Evolutionary conservation across 64 coral and sea anemone genomes (phyloP).

Genomic region (Actinia equina): DNA sequence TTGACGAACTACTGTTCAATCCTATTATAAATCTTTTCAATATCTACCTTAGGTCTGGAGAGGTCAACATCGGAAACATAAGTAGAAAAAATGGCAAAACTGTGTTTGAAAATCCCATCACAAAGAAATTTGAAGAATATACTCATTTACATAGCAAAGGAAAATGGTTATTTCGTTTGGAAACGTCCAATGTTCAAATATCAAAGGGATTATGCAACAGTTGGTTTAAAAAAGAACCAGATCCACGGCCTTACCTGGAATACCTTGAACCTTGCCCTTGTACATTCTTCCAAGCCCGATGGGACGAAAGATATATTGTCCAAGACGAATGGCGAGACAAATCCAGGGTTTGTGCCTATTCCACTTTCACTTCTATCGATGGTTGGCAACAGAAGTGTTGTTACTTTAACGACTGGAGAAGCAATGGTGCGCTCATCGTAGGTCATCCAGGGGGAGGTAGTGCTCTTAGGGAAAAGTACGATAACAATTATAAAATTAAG

Average conservation of each 20-base stretch:
- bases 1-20: too few relatives aligned
- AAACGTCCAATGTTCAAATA: background rate
- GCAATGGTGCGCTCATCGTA: constrained; percentile 25
- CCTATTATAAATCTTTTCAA: too few relatives aligned
- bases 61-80: too few relatives aligned
- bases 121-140: too few relatives aligned
- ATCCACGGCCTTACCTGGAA: background rate
- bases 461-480: background rate
- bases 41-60: background rate
- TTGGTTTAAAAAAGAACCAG: background rate
- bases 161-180: constrained; percentile 27
- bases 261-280: constrained; percentile 43
- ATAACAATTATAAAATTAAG: background rate
- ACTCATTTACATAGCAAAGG: too few relatives aligned
- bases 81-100: too few relatives aligned
- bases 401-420: constrained; percentile 25
- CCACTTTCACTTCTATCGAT: background rate
- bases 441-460: constrained; percentile 29
- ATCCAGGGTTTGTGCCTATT: constrained; percentile 9
- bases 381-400: constrained; percentile 30
- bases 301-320: constrained; percentile 20
- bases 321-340: background rate
- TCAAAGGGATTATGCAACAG: background rate
- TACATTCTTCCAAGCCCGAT: constrained; percentile 2
- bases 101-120: too few relatives aligned